These are phyloP conservation scores for Hydropsyche tenuis DNA, from an alignment of 1,140 invertebrate genomes.

Conservation along the genomic window DNA sequence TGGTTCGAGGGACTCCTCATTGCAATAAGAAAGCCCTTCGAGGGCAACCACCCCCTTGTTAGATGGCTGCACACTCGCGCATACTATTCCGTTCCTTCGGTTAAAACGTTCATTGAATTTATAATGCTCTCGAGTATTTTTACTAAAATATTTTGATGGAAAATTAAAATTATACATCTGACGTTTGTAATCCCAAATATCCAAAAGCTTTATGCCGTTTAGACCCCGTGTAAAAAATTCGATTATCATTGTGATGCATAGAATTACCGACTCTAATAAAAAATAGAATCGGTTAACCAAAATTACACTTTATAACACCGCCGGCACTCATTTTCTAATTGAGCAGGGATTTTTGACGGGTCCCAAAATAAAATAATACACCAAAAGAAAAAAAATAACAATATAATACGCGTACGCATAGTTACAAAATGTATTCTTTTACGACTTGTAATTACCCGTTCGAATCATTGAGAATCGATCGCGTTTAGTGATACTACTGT, in stretches of 20 bases:
- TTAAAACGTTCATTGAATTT: conserved; percentile 30
- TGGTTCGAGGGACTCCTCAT: conserved; percentile 32
- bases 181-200: not conserved
- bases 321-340: conserved; percentile 21
- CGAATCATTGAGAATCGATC: not conserved
- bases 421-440: conserved; percentile 26
- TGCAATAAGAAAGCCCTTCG: conserved; percentile 32
- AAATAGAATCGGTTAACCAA: conserved; percentile 31
- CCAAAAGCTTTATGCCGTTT: too few relatives aligned
- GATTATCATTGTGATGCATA: too few relatives aligned
- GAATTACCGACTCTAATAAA: too few relatives aligned
- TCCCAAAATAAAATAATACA: too few relatives aligned
- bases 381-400: not conserved
- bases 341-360: not conserved
- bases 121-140: conserved; percentile 21
- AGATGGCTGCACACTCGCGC: conserved; percentile 20
- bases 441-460: conserved; percentile 34
- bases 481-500: not conserved
- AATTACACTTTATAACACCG: conserved; percentile 22
- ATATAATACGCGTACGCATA: too few relatives aligned
- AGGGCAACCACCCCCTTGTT: conserved; percentile 31
- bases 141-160: too few relatives aligned
- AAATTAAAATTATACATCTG: too few relatives aligned
- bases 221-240: not conserved
- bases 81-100: not conserved